Percentiles rank a stretch among this genome's conserved stretches.
These are phyloP conservation scores for Nemotelus pantherinus DNA, from an alignment of 2,888 invertebrate species.

Conservation along the genomic window DNA sequence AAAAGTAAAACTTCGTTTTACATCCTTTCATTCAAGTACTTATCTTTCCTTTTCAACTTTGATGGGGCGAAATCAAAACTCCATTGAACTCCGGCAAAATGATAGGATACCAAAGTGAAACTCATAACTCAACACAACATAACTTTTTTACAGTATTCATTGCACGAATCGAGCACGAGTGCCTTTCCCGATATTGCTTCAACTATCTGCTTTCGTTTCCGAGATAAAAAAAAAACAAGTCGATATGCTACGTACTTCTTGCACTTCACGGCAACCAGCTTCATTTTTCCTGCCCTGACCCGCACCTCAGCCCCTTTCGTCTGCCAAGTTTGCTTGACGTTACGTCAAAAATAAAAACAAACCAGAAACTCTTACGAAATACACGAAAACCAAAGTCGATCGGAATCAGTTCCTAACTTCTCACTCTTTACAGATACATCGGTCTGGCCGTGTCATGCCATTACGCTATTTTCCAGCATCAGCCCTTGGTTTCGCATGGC, in stretches of 20 bases:
- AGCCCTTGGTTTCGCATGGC: too few species aligned
- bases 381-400: slow-evolving; percentile 27
- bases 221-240: neutral
- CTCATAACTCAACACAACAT: slow-evolving; percentile 10
- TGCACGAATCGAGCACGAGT: slow-evolving; percentile 10
- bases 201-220: slow-evolving; percentile 11
- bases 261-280: neutral
- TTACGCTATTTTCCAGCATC: neutral
- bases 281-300: neutral
- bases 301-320: neutral
- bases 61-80: too few species aligned
- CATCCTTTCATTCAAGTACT: too few species aligned
- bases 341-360: neutral
- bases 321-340: neutral
- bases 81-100: too few species aligned
- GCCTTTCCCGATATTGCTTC: neutral
- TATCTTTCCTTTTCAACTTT: too few species aligned
- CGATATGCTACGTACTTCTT: slow-evolving; percentile 5
- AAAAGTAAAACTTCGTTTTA: too few species aligned
- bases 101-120: neutral
- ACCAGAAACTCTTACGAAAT: slow-evolving; percentile 4
- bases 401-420: slow-evolving; percentile 2
- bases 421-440: neutral
- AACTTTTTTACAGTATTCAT: slow-evolving; percentile 25
- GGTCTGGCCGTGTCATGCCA: neutral